phyloP scores from a whole-genome alignment of 2,797 vertebrate genomes.

The Odontamblyopus lacepedii region DNA sequence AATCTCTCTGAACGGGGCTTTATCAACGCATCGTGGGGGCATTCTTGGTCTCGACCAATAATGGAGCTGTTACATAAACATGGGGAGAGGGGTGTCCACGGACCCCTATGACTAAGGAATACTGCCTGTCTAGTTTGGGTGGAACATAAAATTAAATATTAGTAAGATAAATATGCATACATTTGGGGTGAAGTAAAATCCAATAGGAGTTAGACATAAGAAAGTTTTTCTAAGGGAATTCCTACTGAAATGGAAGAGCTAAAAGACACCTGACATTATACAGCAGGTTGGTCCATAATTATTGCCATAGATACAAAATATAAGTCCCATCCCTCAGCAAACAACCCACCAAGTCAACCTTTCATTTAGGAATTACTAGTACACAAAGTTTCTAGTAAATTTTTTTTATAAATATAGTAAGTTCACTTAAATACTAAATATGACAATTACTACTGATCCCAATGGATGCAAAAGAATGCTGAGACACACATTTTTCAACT shows the following conservation, averaged over 20 bases:
- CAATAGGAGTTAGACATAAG: background rate
- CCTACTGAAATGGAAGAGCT: slow-evolving; percentile 27
- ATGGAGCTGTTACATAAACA: slow-evolving; percentile 73
- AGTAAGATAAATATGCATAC: background rate
- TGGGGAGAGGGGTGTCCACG: slow-evolving; percentile 49
- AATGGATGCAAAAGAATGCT: slow-evolving; percentile 45
- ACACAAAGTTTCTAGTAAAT: background rate
- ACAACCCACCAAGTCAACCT: slow-evolving; percentile 13
- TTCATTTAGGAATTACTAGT: background rate
- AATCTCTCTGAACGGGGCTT: slow-evolving; percentile 78
- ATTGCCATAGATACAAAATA: slow-evolving; percentile 39
- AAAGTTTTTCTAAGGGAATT: slow-evolving; percentile 30
- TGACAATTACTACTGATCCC: slow-evolving; percentile 36
- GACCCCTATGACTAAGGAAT: slow-evolving; percentile 23
- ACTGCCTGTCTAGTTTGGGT: background rate
- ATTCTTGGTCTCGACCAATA: slow-evolving; percentile 68
- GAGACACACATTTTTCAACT: slow-evolving; percentile 43
- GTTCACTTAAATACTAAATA: slow-evolving; percentile 11
- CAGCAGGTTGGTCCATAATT: slow-evolving; percentile 34
- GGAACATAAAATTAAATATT: background rate
- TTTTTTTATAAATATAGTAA: background rate
- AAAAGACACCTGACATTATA: slow-evolving; percentile 36
- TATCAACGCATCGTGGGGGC: slow-evolving; percentile 69
- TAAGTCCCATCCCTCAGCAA: slow-evolving; percentile 22
- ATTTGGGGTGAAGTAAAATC: background rate